Evolutionary conservation across 1,140 invertebrate species (phyloP).

Genomic region (Rhyacophila brunnea): DNA sequence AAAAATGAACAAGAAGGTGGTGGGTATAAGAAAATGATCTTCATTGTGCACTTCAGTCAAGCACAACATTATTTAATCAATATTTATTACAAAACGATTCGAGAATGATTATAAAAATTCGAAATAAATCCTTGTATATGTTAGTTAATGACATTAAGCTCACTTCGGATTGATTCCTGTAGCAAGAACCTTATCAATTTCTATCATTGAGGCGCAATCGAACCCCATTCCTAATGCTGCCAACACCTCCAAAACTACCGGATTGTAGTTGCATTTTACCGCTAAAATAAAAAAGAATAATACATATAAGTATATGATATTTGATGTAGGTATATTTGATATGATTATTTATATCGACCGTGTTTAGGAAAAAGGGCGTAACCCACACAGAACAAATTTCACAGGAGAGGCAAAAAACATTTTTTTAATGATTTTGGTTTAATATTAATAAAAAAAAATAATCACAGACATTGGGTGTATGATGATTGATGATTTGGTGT

Average conservation of each 20-base stretch:
- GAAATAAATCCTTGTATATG: not conserved
- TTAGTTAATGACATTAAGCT: constrained; percentile 31
- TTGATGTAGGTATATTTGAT: too few species aligned
- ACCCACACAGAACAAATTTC: too few species aligned
- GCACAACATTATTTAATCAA: not conserved
- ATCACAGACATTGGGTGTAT: too few species aligned
- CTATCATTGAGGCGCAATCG: constrained; percentile 93
- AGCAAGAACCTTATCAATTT: constrained; percentile 82
- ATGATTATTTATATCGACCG: too few species aligned
- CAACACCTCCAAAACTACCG: constrained; percentile 76
- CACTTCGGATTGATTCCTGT: constrained; percentile 71
- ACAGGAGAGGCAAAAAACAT: too few species aligned
- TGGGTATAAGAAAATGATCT: not conserved
- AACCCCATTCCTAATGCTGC: constrained; percentile 86
- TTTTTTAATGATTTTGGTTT: too few species aligned
- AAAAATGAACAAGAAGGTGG: not conserved
- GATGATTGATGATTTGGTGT: too few species aligned
- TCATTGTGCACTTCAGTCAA: not conserved
- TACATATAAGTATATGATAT: too few species aligned
- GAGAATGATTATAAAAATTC: not conserved
- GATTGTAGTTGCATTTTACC: constrained; percentile 94
- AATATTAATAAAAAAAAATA: too few species aligned
- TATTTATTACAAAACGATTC: too few species aligned
- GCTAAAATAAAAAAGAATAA: too few species aligned
- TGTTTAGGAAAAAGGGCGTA: too few species aligned